These are phyloP conservation scores for Syngnathus acus DNA, from an alignment of 2,797 vertebrate species.

Conservation along the genomic window DNA sequence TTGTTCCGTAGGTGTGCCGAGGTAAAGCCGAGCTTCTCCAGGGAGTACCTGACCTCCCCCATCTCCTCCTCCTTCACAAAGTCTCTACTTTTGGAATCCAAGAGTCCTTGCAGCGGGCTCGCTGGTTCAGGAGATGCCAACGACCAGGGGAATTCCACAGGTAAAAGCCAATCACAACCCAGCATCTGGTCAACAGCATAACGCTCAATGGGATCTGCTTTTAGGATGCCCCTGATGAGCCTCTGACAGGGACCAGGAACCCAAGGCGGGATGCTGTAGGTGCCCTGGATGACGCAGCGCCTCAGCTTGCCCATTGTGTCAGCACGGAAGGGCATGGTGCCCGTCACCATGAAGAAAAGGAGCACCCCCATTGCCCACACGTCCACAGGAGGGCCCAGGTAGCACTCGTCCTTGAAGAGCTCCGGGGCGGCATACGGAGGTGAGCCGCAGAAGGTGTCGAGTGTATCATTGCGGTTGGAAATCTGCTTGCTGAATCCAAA, in stretches of 20 bases:
- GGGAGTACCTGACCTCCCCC: constrained; percentile 70
- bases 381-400: constrained; percentile 81
- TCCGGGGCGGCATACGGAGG: constrained; percentile 91
- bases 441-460: constrained; percentile 93
- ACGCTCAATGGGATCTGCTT: constrained; percentile 67
- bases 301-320: constrained; percentile 88
- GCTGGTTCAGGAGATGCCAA: constrained; percentile 61
- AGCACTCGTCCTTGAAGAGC: constrained; percentile 85
- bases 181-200: constrained; percentile 81
- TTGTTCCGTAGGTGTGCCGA: constrained; percentile 77
- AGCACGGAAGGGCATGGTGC: constrained; percentile 86
- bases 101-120: constrained; percentile 66
- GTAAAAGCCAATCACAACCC: constrained; percentile 86
- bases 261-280: constrained; percentile 71
- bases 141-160: constrained; percentile 75
- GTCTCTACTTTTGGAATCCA: constrained; percentile 46
- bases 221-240: constrained; percentile 82
- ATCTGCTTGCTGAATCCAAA: constrained; percentile 88
- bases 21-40: constrained; percentile 82
- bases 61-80: constrained; percentile 68
- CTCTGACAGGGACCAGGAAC: constrained; percentile 82
- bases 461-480: constrained; percentile 65
- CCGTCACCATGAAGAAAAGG: constrained; percentile 88
- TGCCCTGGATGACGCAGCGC: constrained; percentile 76
- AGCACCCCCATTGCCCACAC: constrained; percentile 93